Percentiles rank a stretch among this genome's conserved stretches.
Evolutionary conservation across 2,113 vertebrate genomes (phyloP).

Genomic region (Forbesichthys agassizii): DNA sequence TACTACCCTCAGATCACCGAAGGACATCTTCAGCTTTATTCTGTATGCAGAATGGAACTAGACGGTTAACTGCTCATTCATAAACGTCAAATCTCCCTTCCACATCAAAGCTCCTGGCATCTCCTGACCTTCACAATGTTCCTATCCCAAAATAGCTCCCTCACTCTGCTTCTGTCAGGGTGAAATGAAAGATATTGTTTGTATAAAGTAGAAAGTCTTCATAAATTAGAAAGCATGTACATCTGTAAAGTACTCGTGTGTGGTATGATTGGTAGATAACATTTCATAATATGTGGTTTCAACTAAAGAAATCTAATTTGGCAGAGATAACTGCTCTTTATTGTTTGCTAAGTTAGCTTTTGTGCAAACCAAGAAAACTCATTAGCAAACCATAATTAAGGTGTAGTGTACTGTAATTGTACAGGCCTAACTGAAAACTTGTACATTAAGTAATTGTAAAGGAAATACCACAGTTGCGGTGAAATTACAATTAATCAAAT

Average conservation of each 20-base stretch:
- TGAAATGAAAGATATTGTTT: constrained; percentile 48
- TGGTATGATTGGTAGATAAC: constrained; percentile 15
- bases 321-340: background rate
- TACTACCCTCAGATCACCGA: too few relatives aligned
- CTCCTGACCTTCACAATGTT: constrained; percentile 43
- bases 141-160: constrained; percentile 52
- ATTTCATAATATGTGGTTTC: background rate
- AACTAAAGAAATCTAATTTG: too few relatives aligned
- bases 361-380: background rate
- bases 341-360: background rate
- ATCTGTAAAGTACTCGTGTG: background rate
- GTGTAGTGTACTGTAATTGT: too few relatives aligned
- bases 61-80: constrained; percentile 22
- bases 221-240: too few relatives aligned
- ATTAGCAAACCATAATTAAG: background rate
- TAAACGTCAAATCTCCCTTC: constrained; percentile 24
- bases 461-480: too few relatives aligned
- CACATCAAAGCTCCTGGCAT: constrained; percentile 50
- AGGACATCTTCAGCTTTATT: background rate
- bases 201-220: background rate
- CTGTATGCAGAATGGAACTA: background rate
- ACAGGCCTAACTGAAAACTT: too few relatives aligned
- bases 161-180: constrained; percentile 39
- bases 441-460: too few relatives aligned
- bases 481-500: too few relatives aligned